Base-by-base conservation (phyloP, 2,888 invertebrate species). In the Aphelenchoides bicaudatus region DNA sequence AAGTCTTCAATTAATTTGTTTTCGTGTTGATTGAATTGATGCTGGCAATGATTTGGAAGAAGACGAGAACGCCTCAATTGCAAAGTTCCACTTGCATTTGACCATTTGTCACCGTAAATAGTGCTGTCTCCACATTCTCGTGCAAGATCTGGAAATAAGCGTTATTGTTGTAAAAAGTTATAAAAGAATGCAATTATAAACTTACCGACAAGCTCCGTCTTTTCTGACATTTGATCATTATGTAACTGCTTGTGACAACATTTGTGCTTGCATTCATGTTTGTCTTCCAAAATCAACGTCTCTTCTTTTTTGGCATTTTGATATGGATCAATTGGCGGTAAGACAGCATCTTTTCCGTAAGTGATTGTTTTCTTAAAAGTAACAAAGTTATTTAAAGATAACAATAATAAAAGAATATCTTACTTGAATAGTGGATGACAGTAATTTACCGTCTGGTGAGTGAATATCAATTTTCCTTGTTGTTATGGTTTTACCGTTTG, bases 371-470 rank as follows among this genome's bases (percentile, higher is more conserved):
- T 43, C 43, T 43, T 19, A 10, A 21, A 13, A 34, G 13, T 13
- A 34, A 34, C 34, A 13, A 34, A 34, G n/a, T 34, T 16, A 16
- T 34, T 16, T 13, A 34, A 34, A 34, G 10, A 34, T 10, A 34
- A 10, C 10, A 34, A n/a, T n/a, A 10, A 10, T 34, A 10, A 34
- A n/a, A 34, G 34, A 43, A n/a, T 8, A 6, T 21, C 43, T 43
- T n/a, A 43, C 43, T n/a, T 43, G 43, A 8, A 43, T 21, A 6
- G 43, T 43, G 10, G 43, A 21, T 25, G 43, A 43, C 10, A 43
- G 43, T 25, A 43, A n/a, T 43, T 43, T 43, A n/a, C 43, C 43
- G 8, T 43, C 43, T n/a, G 43, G 43, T 8, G 43, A 43, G 23
- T n/a, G 43, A 8, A 43, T 43, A 8, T 43, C 43, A n/a, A 43